Evolutionary conservation across 2,113 vertebrate genomes (phyloP).

Genomic region (Fulica atra): DNA sequence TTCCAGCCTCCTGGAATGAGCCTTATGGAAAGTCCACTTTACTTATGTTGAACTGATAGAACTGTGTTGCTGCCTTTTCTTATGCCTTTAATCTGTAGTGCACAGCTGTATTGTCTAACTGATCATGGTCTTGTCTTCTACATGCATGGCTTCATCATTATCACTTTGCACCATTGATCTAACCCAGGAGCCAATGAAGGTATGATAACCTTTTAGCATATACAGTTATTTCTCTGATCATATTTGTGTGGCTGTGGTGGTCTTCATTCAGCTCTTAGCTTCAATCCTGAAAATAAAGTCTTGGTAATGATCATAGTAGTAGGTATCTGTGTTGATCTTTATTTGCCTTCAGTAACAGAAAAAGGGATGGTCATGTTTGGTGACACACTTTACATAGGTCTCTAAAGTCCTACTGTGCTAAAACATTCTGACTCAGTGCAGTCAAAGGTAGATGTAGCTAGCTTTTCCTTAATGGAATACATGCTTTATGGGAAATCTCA

Average conservation of each 20-base stretch:
- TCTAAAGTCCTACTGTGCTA: not conserved
- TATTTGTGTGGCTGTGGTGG: not conserved
- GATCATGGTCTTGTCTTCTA: slow-evolving; percentile 68
- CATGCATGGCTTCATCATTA: slow-evolving; percentile 79
- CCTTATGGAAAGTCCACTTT: not conserved
- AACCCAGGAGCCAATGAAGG: slow-evolving; percentile 80
- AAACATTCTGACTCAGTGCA: not conserved
- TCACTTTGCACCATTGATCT: slow-evolving; percentile 65
- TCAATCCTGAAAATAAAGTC: not conserved
- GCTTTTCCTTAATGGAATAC: not conserved
- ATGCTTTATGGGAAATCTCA: not conserved
- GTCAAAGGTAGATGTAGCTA: not conserved
- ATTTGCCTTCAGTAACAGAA: not conserved
- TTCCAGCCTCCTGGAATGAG: not conserved
- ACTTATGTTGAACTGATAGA: not conserved
- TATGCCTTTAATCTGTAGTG: slow-evolving; percentile 25
- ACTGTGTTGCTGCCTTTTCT: slow-evolving; percentile 5
- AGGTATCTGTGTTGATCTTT: not conserved
- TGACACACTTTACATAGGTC: not conserved
- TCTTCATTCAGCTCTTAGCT: not conserved
- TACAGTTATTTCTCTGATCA: not conserved
- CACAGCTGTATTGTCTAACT: slow-evolving; percentile 46
- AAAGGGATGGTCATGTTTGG: not conserved
- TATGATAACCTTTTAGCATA: slow-evolving; percentile 57
- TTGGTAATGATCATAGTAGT: not conserved